A percentile compares a stretch with the other conserved stretches of the same genome.
Evolutionary conservation across 2,797 vertebrate species (phyloP).

Genomic region (Rhodeus uyekii): DNA sequence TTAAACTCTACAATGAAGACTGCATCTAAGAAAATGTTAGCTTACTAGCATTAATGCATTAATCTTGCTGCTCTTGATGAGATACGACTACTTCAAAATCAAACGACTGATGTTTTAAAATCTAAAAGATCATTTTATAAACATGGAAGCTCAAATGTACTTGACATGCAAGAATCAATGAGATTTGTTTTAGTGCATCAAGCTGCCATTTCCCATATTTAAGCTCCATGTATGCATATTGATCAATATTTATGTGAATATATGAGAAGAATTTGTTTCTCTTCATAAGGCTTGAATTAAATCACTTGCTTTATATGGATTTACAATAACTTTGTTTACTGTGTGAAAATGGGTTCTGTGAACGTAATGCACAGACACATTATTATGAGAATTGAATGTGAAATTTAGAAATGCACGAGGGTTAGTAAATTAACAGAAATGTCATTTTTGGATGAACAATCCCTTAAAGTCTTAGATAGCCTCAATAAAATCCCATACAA

Average conservation of each 20-base stretch:
- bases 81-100: neutral
- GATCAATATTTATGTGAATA: no score
- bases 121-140: neutral
- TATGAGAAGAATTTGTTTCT: no score
- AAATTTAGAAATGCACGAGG: neutral
- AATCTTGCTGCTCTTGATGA: neutral
- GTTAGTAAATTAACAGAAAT: neutral
- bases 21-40: neutral
- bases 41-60: neutral
- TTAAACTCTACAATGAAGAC: neutral
- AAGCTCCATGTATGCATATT: no score
- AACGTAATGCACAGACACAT: neutral
- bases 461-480: neutral
- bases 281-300: neutral
- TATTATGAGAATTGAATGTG: neutral
- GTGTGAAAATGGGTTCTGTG: neutral
- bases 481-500: neutral
- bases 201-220: neutral
- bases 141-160: neutral
- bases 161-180: neutral
- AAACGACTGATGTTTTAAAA: neutral
- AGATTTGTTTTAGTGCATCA: neutral
- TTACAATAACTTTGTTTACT: neutral
- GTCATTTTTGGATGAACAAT: neutral
- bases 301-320: neutral